These are phyloP conservation scores for Dasypolia templi DNA, from an alignment of 2,888 invertebrate species.

Conservation along the genomic window DNA sequence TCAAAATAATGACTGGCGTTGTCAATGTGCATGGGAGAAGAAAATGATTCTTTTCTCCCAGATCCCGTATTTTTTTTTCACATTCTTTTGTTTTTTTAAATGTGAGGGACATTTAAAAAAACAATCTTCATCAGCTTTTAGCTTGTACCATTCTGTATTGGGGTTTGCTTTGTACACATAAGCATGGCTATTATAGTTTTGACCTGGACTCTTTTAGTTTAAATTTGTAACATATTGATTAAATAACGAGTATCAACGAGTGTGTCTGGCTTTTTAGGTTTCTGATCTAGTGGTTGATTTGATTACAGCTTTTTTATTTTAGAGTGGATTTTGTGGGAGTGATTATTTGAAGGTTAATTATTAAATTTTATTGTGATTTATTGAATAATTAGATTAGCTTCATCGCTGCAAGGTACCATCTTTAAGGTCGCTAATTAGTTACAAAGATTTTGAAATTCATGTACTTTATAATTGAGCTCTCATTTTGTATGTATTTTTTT, in stretches of 20 bases:
- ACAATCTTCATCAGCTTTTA: slow-evolving; percentile 17
- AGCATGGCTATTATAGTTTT: slow-evolving; percentile 72
- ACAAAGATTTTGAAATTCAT: background rate
- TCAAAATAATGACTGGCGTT: too few species aligned
- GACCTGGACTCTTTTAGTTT: slow-evolving; percentile 75
- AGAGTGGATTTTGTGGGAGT: background rate
- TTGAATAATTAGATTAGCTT: background rate
- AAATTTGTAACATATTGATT: slow-evolving; percentile 75
- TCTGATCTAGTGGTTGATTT: slow-evolving; percentile 10
- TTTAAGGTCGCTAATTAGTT: background rate
- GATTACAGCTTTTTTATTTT: slow-evolving; percentile 14
- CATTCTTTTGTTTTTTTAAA: too few species aligned
- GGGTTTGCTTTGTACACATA: slow-evolving; percentile 76
- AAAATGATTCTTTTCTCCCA: too few species aligned
- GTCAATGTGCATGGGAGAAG: too few species aligned
- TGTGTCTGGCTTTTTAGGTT: slow-evolving; percentile 30
- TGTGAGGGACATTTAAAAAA: too few species aligned
- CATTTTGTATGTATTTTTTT: background rate
- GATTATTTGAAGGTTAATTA: background rate
- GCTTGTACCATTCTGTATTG: slow-evolving; percentile 55
- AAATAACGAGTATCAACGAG: slow-evolving; percentile 48
- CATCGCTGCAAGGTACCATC: background rate
- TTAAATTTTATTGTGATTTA: background rate
- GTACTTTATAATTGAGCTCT: background rate
- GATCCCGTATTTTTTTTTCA: too few species aligned